Conservation (phyloP, 2,888 invertebrate genomes). For the Oscheius sp. region DNA sequence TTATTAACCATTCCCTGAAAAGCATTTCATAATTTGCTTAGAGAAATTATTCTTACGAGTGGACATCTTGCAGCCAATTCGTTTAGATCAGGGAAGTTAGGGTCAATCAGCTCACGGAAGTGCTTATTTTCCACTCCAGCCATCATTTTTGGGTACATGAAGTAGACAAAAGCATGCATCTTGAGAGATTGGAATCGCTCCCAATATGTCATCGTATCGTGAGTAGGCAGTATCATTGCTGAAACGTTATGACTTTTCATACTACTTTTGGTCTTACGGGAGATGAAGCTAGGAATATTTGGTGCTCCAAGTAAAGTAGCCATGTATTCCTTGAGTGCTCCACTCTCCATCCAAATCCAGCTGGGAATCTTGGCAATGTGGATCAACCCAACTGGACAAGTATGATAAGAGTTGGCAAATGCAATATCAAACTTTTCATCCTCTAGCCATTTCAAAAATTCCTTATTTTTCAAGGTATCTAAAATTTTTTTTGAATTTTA, state of each 20-base stretch:
- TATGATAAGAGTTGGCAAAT: conserved; percentile 57
- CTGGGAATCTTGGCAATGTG: conserved; percentile 57
- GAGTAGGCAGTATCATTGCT: conserved; percentile 37
- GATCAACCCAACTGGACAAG: conserved; percentile 61
- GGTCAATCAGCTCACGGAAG: conserved; percentile 53
- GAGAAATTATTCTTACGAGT: too few relatives aligned
- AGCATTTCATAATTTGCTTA: background rate
- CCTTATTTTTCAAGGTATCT: conserved; percentile 42
- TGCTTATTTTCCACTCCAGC: conserved; percentile 42
- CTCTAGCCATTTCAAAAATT: conserved; percentile 45
- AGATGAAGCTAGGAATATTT: conserved; percentile 53
- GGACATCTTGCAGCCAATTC: conserved; percentile 49
- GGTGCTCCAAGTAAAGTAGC: conserved; percentile 55
- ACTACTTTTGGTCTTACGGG: too few relatives aligned
- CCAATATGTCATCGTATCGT: conserved; percentile 55
- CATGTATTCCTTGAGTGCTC: conserved; percentile 53
- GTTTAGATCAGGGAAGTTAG: conserved; percentile 55
- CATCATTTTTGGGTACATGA: conserved; percentile 25
- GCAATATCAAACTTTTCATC: conserved; percentile 60
- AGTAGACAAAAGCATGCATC: conserved; percentile 42
- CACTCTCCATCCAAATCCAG: conserved; percentile 63
- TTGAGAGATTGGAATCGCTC: conserved; percentile 53
- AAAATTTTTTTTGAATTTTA: background rate
- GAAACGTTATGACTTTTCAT: background rate
- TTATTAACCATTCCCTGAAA: conserved; percentile 45